These are phyloP conservation scores for Salticus scenicus DNA, from an alignment of 2,888 invertebrate species.

Conservation along the genomic window DNA sequence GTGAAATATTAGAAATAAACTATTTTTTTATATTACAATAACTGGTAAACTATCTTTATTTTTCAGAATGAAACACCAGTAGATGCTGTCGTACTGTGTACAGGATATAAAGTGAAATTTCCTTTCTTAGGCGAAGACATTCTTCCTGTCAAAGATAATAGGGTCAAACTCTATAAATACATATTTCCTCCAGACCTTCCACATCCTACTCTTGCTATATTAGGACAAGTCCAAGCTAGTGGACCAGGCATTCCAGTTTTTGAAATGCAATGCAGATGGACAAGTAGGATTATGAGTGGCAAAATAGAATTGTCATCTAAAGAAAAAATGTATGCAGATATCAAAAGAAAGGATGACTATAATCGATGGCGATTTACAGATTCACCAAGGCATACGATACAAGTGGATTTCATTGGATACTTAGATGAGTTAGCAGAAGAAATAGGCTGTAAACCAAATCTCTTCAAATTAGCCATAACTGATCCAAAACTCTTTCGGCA, in stretches of 20 bases:
- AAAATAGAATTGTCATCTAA: not conserved
- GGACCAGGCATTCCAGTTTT: conserved; percentile 88
- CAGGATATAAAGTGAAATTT: conserved; percentile 70
- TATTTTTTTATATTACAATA: too few species aligned
- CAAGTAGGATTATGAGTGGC: conserved; percentile 71
- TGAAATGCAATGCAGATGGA: conserved; percentile 84
- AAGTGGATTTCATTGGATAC: conserved; percentile 72
- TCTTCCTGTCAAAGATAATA: conserved; percentile 59
- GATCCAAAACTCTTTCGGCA: conserved; percentile 73
- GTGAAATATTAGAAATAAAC: too few species aligned
- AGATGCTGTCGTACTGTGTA: conserved; percentile 69
- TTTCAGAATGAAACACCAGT: conserved; percentile 29
- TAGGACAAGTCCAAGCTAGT: conserved; percentile 88
- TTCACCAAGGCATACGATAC: conserved; percentile 75
- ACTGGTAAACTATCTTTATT: too few species aligned
- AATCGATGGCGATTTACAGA: conserved; percentile 83
- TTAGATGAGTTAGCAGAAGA: conserved; percentile 77
- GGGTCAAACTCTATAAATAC: conserved; percentile 66
- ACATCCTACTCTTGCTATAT: conserved; percentile 84
- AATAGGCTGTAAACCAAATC: conserved; percentile 76
- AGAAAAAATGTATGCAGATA: not conserved
- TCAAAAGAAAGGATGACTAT: not conserved
- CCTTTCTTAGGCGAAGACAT: conserved; percentile 67
- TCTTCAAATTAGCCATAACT: conserved; percentile 73
- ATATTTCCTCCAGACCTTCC: conserved; percentile 80